These are phyloP conservation scores for Melieria crassipennis DNA, from an alignment of 2,888 invertebrate species.

Conservation along the genomic window DNA sequence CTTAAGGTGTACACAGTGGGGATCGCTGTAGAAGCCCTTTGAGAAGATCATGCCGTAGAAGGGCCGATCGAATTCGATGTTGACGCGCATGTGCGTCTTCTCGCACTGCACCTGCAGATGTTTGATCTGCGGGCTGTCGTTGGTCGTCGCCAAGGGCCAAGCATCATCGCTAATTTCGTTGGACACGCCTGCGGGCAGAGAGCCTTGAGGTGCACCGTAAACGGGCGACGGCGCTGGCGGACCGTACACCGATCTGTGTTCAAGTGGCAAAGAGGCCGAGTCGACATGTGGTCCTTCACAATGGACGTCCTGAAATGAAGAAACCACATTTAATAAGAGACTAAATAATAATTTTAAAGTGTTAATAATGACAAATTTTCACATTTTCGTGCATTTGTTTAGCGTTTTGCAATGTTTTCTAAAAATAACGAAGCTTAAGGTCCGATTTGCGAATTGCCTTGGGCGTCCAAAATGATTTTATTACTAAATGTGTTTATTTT, in stretches of 20 bases:
- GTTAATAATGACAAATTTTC: neutral
- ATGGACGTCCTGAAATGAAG: constrained; percentile 74
- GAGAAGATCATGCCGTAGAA: constrained; percentile 97
- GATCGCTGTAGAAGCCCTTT: constrained; percentile 91
- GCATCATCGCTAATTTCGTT: constrained; percentile 77
- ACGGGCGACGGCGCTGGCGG: constrained; percentile 71
- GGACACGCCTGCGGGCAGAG: constrained; percentile 62
- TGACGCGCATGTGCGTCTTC: constrained; percentile 94
- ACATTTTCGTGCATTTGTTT: no score
- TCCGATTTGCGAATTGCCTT: no score
- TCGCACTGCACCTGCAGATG: constrained; percentile 94
- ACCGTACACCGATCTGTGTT: constrained; percentile 82
- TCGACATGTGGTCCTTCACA: constrained; percentile 82
- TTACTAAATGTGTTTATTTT: no score
- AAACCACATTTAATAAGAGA: neutral
- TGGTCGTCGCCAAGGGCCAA: constrained; percentile 86
- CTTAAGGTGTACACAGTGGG: constrained; percentile 90
- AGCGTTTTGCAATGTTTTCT: no score
- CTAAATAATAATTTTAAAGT: neutral
- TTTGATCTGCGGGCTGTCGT: constrained; percentile 91
- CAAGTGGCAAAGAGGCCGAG: constrained; percentile 82
- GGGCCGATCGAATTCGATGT: constrained; percentile 93
- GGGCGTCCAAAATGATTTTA: no score
- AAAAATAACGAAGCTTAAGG: no score
- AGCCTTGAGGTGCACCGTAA: constrained; percentile 63